Evolutionary conservation across 2,113 vertebrate genomes (phyloP).

Genomic region (Buteo buteo): DNA sequence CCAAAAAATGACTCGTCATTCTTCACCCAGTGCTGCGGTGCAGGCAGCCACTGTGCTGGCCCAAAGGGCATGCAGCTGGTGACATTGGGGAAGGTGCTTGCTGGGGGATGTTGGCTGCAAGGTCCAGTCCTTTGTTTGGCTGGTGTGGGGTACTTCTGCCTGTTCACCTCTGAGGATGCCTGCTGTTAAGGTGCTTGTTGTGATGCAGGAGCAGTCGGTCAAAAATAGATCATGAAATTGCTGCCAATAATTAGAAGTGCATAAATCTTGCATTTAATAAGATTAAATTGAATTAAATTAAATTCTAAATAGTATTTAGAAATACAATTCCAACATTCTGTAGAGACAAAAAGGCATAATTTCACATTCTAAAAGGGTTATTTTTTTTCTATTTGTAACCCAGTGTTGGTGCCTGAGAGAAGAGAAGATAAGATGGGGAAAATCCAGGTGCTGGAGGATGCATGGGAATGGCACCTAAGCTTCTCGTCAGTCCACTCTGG

Average conservation of each 20-base stretch:
- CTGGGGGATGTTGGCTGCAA: not conserved
- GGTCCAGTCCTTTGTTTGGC: not conserved
- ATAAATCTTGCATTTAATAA: not conserved
- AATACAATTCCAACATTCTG: not conserved
- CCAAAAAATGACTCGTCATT: not conserved
- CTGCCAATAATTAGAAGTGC: not conserved
- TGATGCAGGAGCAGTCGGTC: not conserved
- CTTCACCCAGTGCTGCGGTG: not conserved
- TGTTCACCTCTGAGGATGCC: fast-evolving
- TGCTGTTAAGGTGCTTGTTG: not conserved
- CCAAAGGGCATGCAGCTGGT: fast-evolving
- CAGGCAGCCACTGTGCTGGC: fast-evolving
- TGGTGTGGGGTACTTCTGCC: not conserved
- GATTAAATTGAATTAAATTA: not conserved
- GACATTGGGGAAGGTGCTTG: not conserved
- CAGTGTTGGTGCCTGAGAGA: not conserved
- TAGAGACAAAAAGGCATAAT: not conserved
- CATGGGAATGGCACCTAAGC: not conserved
- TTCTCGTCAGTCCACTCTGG: fast-evolving
- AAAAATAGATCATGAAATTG: not conserved
- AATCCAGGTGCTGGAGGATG: not conserved
- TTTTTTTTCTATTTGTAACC: not conserved
- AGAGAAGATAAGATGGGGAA: not conserved
- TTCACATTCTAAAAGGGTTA: not conserved
- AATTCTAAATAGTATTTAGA: not conserved